Conservation (phyloP, 1,140 invertebrate genomes). For the Megathymus violae region DNA sequence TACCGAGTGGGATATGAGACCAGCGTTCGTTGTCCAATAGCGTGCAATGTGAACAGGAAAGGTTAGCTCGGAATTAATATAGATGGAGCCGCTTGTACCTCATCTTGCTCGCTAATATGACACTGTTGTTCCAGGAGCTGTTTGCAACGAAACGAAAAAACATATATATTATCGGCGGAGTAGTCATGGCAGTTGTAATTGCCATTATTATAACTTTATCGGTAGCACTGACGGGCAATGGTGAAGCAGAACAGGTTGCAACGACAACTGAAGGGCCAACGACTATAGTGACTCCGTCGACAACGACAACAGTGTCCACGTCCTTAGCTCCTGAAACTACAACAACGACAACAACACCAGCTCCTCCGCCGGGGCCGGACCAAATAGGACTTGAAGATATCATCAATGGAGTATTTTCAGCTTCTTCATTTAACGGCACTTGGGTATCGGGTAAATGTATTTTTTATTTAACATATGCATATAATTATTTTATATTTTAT, state of each 20-base stretch:
- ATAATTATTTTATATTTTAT: too few relatives aligned
- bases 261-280: slow-evolving; percentile 47
- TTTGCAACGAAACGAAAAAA: slow-evolving; percentile 66
- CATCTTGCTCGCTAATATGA: too few relatives aligned
- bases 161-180: slow-evolving; percentile 56
- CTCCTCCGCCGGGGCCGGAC: slow-evolving; percentile 24
- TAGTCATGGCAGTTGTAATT: slow-evolving; percentile 62
- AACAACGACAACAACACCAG: slow-evolving; percentile 35
- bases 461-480: not conserved
- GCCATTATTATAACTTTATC: slow-evolving; percentile 62
- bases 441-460: slow-evolving; percentile 59
- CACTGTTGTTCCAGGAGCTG: slow-evolving; percentile 56
- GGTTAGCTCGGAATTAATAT: too few relatives aligned
- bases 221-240: slow-evolving; percentile 58
- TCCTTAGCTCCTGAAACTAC: slow-evolving; percentile 38
- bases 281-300: slow-evolving; percentile 28
- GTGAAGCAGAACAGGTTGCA: slow-evolving; percentile 45
- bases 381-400: slow-evolving; percentile 63
- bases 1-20: too few relatives aligned
- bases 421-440: slow-evolving; percentile 60
- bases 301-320: slow-evolving; percentile 30
- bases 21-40: too few relatives aligned
- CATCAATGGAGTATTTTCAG: slow-evolving; percentile 60
- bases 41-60: too few relatives aligned
- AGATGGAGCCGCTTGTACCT: too few relatives aligned